Conservation (phyloP, 2,113 vertebrate genomes). For the Lutjanus erythropterus region DNA sequence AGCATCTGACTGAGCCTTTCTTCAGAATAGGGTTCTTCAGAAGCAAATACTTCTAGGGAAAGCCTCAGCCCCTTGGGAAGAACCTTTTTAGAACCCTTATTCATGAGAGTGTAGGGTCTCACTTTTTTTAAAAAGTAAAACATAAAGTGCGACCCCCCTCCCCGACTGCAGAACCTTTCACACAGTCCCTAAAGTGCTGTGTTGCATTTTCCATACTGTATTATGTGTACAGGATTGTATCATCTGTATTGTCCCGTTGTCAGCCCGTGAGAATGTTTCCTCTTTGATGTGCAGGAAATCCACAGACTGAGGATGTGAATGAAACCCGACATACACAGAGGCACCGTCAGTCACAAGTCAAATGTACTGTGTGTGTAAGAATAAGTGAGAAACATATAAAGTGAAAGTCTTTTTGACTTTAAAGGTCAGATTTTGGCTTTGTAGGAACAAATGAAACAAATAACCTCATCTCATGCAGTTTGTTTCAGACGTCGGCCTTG, state of each 20-base stretch:
- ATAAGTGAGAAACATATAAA: not conserved
- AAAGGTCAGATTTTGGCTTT: constrained; percentile 36
- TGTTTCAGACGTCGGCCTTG: not conserved
- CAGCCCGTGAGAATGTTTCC: not conserved
- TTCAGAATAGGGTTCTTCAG: no score
- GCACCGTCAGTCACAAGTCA: not conserved
- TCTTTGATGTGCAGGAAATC: constrained; percentile 20
- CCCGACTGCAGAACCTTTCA: not conserved
- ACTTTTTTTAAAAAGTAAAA: not conserved
- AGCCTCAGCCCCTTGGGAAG: no score
- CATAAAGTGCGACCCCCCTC: not conserved
- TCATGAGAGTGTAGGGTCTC: not conserved
- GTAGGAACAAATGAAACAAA: not conserved
- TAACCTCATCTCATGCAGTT: constrained; percentile 5
- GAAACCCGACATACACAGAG: constrained; percentile 8
- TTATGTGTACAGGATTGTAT: not conserved
- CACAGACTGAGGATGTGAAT: not conserved
- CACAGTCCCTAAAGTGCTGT: not conserved
- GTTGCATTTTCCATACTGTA: constrained; percentile 1
- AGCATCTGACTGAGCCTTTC: no score
- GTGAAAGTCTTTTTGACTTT: constrained; percentile 4
- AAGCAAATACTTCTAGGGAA: no score
- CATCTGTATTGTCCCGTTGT: not conserved
- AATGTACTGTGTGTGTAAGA: not conserved
- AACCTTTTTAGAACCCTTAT: no score